A percentile compares a stretch with the other conserved stretches of the same genome.
phyloP scores from a whole-genome alignment of 1,140 invertebrate species.

The Brachionus calyciflorus region DNA sequence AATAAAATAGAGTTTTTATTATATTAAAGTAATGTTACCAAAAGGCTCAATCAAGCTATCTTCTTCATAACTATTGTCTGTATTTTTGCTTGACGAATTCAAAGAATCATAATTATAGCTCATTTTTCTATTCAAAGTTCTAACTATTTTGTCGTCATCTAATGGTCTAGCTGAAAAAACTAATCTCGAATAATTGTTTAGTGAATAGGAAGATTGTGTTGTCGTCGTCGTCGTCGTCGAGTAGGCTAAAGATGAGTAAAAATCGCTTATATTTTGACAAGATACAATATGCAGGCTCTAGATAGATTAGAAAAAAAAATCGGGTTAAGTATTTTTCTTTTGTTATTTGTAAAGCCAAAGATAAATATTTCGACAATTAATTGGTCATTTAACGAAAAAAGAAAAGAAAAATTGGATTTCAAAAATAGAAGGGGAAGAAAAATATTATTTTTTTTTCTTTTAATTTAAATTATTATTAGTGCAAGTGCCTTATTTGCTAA shows the following conservation, averaged over 20 bases:
- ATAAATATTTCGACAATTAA: constrained; percentile 16
- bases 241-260: neutral
- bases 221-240: neutral
- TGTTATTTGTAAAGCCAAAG: constrained; percentile 27
- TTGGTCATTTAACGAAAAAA: constrained; percentile 27
- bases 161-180: neutral
- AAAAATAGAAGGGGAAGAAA: too few species aligned
- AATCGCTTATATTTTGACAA: constrained; percentile 12
- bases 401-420: neutral
- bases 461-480: constrained; percentile 7
- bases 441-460: too few species aligned
- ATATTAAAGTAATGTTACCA: neutral
- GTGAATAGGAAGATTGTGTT: neutral
- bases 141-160: neutral
- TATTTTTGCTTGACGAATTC: neutral
- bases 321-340: constrained; percentile 8
- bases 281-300: constrained; percentile 10
- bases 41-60: neutral
- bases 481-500: constrained; percentile 20
- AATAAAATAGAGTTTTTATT: too few species aligned
- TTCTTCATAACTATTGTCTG: constrained; percentile 7
- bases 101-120: constrained; percentile 28
- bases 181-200: constrained; percentile 1
- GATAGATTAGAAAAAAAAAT: constrained; percentile 9
- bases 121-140: neutral